Base-by-base conservation (phyloP, 2,888 invertebrate genomes). In the Plebejus argus region DNA sequence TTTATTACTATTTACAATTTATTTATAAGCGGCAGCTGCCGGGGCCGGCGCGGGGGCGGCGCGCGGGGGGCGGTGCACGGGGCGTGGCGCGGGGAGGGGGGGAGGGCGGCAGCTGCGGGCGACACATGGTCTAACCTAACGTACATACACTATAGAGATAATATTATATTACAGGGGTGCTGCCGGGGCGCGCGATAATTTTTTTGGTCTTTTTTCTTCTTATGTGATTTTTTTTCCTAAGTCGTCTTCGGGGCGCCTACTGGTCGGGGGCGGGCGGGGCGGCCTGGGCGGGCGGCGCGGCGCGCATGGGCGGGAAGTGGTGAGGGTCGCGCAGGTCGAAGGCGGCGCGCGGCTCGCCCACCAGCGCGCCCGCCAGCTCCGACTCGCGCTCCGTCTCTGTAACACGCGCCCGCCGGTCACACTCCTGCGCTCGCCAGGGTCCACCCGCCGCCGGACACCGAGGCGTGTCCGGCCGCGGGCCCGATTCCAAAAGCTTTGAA, bases 281-380 rank as follows among this genome's bases (percentile, higher is more conserved):
- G 81, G 79, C 56, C 66, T 66, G 66, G 80, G 79, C 76, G 76
- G 81, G 78, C 72, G 80, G 76, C 35, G 79, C 77, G 77, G 78
- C 77, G 71, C 80, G 96, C 86, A 97, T 96, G 81, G 98, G 97
- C 83, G 98, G 98, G 92, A 97, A 98, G 94, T 98, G 97, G 82
- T 95, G 93, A 82, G 97, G 97, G 92, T 98, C 97, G 87, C 97
- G 96, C 90, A 98, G 95, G 88, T 97, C 96, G 91, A 96, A 96
- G 82, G 95, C 92, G 79, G 95, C 96, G 85, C 95, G 95, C 79
- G 96, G 95, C 76, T 95, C 94, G 80, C 86, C 86, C 88, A 96
- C 96, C 81, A 96, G 95, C 76, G 97, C 97, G 79, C 96, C 95
- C 84, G 95, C 95, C 95, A 97, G 96, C 92, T 97, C 97, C 83